phyloP scores from a whole-genome alignment of 1,140 invertebrate genomes.

The Paramacrobiotus metropolitanus region DNA sequence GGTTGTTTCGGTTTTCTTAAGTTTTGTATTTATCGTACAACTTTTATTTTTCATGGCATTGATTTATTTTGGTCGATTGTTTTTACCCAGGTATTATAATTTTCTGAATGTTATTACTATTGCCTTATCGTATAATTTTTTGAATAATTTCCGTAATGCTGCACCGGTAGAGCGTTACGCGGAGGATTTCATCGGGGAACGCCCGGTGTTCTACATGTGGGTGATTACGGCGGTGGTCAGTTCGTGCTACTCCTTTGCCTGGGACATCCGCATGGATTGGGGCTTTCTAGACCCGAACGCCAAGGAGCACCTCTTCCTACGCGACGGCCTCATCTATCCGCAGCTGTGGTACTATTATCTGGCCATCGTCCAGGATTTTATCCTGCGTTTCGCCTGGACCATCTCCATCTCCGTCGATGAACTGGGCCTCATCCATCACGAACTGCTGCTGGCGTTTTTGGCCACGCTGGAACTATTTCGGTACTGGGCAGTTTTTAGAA shows the following conservation, averaged over 20 bases:
- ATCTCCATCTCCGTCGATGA: slow-evolving; percentile 63
- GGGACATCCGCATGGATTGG: slow-evolving; percentile 98
- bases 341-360: slow-evolving; percentile 64
- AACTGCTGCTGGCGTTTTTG: slow-evolving; percentile 65
- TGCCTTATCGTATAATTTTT: no score
- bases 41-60: no score
- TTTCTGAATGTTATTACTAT: no score
- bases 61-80: no score
- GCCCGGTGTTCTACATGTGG: slow-evolving; percentile 54
- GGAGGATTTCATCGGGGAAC: neutral
- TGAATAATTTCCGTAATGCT: no score
- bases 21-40: no score
- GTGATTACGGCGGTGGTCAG: slow-evolving; percentile 45
- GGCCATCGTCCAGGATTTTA: slow-evolving; percentile 81
- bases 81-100: no score
- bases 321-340: slow-evolving; percentile 21
- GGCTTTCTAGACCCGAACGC: slow-evolving; percentile 70
- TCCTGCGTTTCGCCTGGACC: slow-evolving; percentile 77
- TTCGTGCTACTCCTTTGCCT: slow-evolving; percentile 61
- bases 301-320: slow-evolving; percentile 22
- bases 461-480: slow-evolving; percentile 83
- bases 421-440: slow-evolving; percentile 45
- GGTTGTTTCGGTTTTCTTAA: no score
- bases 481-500: slow-evolving; percentile 20
- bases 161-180: slow-evolving; percentile 9